Evolutionary conservation across 2,888 invertebrate genomes (phyloP), one percentile per base, ranked within the genome.

Genomic region (Prosopocoilus inquinatus): DNA sequence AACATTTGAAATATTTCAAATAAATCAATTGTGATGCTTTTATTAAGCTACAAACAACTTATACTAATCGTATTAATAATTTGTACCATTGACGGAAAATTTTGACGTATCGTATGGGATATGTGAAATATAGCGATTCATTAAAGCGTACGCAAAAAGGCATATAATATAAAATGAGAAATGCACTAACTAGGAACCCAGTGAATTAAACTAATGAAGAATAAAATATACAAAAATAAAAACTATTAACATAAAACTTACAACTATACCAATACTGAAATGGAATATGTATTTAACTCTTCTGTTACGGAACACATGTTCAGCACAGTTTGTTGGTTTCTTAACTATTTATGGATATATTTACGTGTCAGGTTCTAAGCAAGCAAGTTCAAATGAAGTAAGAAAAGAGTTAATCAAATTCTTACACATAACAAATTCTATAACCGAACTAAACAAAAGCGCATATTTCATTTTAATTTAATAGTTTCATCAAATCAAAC

Each of bases 211-310:
- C 41, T 50, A 39, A 46, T 38, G 52, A 33, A 35, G 12, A 49
- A 41, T 50, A 20, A 47, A 34, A 47, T 36, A 47, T 48, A 55
- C 58, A 57, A 50, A 59, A 58, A 59, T 55, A 59, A 57, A n/a
- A 58, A 57, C 57, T 53, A 47, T 58, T 48, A 59, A 60, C 57
- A 58, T 57, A 55, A 56, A 54, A 63, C 57, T 55, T 57, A 61
- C 59, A 58, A 57, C 58, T 60, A 61, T 54, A 55, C 55, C 55
- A 67, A 66, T 67, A 67, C 66, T 66, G 67, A 61, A 58, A 62
- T 59, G 65, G 63, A 60, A 61, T 52, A 53, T n/a, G n/a, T n/a
- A 51, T 46, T 50, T 50, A 50, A 41, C 41, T 15, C 41, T 28
- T 43, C 43, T 32, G 39, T 33, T 28, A 32, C 20, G 33, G 41